A percentile compares a stretch with the other conserved stretches of the same genome.
Evolutionary conservation across 2,113 vertebrate genomes (phyloP).

Genomic region (Microcebus jonahi): DNA sequence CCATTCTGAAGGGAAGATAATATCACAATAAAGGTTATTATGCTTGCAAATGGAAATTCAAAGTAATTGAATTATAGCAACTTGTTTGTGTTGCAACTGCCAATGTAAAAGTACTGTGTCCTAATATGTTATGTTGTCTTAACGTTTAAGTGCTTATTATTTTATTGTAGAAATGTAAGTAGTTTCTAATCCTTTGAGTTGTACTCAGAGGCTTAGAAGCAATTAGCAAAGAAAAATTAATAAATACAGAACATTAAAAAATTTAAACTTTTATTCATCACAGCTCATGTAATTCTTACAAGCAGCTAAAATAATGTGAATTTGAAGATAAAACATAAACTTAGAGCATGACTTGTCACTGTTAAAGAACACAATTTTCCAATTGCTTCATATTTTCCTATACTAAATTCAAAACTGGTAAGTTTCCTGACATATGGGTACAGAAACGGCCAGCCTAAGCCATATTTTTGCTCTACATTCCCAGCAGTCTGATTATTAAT

Average conservation of each 20-base stretch:
- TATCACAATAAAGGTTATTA: not conserved
- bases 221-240: not conserved
- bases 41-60: not conserved
- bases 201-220: not conserved
- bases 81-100: not conserved
- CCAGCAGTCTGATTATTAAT: no score
- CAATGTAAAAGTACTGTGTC: not conserved
- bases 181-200: slow-evolving; percentile 28
- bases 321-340: slow-evolving; percentile 30
- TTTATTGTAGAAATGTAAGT: not conserved
- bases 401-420: slow-evolving; percentile 16
- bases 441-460: not conserved
- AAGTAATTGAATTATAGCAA: not conserved
- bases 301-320: not conserved
- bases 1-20: not conserved
- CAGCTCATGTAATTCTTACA: slow-evolving; percentile 6
- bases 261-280: slow-evolving; percentile 23
- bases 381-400: not conserved
- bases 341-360: not conserved
- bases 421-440: not conserved
- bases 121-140: slow-evolving; percentile 10
- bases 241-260: not conserved
- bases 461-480: not conserved
- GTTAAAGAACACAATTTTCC: not conserved
- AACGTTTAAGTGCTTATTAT: slow-evolving; percentile 15